Percentiles rank a stretch among this genome's conserved stretches.
Evolutionary conservation across 1,140 invertebrate species (phyloP).

Genomic region (Papilio helenus): DNA sequence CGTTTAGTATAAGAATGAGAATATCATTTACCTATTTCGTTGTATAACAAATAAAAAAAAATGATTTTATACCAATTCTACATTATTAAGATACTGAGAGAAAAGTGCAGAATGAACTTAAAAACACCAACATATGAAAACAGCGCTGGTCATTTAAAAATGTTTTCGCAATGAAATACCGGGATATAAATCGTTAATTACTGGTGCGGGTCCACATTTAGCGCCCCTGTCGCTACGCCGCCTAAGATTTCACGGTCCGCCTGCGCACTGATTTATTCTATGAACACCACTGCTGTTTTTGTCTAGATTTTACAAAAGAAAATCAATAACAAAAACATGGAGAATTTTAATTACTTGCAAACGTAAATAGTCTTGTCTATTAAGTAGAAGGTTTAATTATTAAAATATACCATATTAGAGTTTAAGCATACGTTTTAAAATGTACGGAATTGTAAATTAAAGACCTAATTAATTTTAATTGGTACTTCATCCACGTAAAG

Average conservation of each 20-base stretch:
- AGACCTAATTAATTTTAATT: background rate
- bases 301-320: background rate
- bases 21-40: background rate
- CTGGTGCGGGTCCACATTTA: background rate
- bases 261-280: conserved; percentile 1
- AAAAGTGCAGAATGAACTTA: too few species aligned
- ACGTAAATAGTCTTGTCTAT: background rate
- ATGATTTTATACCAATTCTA: too few species aligned
- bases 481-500: background rate
- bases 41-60: too few species aligned
- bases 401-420: background rate
- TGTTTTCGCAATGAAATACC: background rate
- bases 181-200: conserved; percentile 10
- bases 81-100: too few species aligned
- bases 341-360: background rate
- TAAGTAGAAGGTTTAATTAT: background rate
- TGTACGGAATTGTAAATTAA: background rate
- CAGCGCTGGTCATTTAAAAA: background rate
- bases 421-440: background rate
- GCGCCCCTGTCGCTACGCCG: conserved; percentile 19
- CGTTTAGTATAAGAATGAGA: background rate
- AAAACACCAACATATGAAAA: background rate
- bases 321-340: background rate
- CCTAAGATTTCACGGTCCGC: conserved; percentile 22
- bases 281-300: background rate